These are phyloP conservation scores for Scrobipalpa atriplicella DNA, from an alignment of 2,888 invertebrate genomes.

Conservation along the genomic window DNA sequence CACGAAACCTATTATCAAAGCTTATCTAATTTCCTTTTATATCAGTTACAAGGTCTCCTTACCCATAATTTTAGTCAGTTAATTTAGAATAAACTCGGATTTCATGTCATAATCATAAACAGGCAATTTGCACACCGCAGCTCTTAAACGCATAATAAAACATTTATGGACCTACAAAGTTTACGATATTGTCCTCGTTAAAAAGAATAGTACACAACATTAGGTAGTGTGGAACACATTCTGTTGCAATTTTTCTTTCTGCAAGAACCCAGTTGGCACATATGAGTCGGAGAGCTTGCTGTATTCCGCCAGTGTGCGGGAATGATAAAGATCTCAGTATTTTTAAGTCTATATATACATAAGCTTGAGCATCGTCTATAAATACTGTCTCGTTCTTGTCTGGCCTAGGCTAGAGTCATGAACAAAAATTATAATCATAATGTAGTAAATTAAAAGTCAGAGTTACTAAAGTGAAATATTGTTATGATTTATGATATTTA, in stretches of 20 bases:
- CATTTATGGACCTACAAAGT: slow-evolving; percentile 7
- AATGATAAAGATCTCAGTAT: too few relatives aligned
- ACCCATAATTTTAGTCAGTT: slow-evolving; percentile 9
- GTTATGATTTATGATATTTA: too few relatives aligned
- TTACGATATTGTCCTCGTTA: slow-evolving; percentile 19
- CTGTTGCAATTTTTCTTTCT: not conserved
- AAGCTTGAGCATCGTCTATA: too few relatives aligned
- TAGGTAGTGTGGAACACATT: not conserved
- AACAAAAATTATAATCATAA: too few relatives aligned
- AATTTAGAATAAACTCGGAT: not conserved
- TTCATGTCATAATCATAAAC: slow-evolving; percentile 3
- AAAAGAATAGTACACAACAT: not conserved
- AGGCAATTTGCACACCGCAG: not conserved
- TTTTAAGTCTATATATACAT: too few relatives aligned
- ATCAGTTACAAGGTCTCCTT: not conserved
- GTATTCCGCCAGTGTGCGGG: not conserved
- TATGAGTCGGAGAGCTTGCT: not conserved
- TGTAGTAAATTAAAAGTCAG: too few relatives aligned
- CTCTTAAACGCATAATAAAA: slow-evolving; percentile 19
- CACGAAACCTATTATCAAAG: not conserved
- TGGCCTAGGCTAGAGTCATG: too few relatives aligned
- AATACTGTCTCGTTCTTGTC: too few relatives aligned
- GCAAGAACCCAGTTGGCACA: not conserved
- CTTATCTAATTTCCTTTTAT: not conserved
- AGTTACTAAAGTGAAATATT: too few relatives aligned